Conservation (phyloP, 2,797 vertebrate species). For the Argentina silus region DNA sequence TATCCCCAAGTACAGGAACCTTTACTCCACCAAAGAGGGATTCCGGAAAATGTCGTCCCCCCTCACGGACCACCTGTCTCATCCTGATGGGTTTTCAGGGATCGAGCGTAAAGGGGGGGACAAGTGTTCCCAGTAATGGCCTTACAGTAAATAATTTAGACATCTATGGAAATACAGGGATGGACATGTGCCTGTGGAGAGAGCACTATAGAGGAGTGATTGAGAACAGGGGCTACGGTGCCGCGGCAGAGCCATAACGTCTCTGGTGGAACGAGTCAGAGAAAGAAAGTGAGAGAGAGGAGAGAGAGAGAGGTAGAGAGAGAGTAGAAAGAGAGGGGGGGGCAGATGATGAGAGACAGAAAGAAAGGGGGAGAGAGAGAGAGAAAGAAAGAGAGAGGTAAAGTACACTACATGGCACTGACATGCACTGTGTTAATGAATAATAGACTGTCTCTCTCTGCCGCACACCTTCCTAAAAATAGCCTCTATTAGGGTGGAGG, state of each 20-base stretch:
- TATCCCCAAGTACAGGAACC: constrained; percentile 38
- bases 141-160: constrained; percentile 76
- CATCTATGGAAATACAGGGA: constrained; percentile 56
- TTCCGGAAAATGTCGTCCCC: constrained; percentile 26
- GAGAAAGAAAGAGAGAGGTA: constrained; percentile 25
- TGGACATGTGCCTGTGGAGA: constrained; percentile 50
- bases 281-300: constrained; percentile 12
- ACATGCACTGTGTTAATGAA: constrained; percentile 57
- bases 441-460: constrained; percentile 60
- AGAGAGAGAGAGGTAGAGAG: constrained; percentile 6
- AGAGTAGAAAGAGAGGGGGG: constrained; percentile 13
- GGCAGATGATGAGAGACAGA: not conserved
- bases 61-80: constrained; percentile 55
- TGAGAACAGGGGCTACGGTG: constrained; percentile 46
- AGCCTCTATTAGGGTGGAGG: constrained; percentile 47
- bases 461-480: constrained; percentile 59
- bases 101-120: constrained; percentile 20
- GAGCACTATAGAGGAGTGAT: constrained; percentile 56
- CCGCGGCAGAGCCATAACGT: constrained; percentile 5
- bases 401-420: constrained; percentile 42
- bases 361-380: not conserved
- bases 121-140: constrained; percentile 57
- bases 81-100: constrained; percentile 58
- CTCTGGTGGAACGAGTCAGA: constrained; percentile 26
- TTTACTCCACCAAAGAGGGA: constrained; percentile 22